Base-by-base conservation (phyloP, 1,140 invertebrate species). In the Palaemon carinicauda region DNA sequence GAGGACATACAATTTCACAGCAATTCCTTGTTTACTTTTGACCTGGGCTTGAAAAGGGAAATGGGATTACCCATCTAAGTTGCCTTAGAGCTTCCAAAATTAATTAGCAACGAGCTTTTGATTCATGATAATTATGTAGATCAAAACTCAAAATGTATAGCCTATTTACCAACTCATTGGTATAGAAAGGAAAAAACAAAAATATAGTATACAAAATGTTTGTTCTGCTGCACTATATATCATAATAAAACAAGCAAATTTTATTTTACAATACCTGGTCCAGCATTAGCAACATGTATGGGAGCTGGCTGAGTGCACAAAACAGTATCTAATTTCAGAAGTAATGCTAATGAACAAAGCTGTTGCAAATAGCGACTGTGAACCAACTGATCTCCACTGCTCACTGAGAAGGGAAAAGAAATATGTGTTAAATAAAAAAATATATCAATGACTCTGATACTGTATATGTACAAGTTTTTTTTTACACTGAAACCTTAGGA, bases 341-440 rank as follows among this genome's bases (percentile, higher is more conserved):
- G 92, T 0, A 95, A 90, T 7, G 93, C 92, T 27, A 95, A 89
- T 0, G 93, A 92, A 29, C 93, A 91, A 21, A 95, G 90, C 90
- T 93, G 93, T 90, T 94, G 94, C 29, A 95, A 91, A 90, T 94
- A 94, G 73, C 82, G 90, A 87, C 93, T 94, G 90, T 94, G 93
- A 80, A 94, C 91, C 71, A 95, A 90, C 89, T 94, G 94, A 14
- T 93, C 92, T 12, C 94, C 94, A 80, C 91, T 93, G 78, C 93
- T 91, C n/a, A 95, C 91, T 52, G 90, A 50, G 14, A 80, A 31
- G 50, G 12, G 33, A 27, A 79, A 24, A 24, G 21, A 12, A 14
- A 53, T 1, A 24, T 53, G 21, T 21, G n/a, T 27, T 27, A 33
- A 52, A 3, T 79, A 54, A 21, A 51, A 79, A 52, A 12, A 27